Base-by-base conservation (phyloP, 1,140 invertebrate species). In the Brachionus paranguensis region DNA sequence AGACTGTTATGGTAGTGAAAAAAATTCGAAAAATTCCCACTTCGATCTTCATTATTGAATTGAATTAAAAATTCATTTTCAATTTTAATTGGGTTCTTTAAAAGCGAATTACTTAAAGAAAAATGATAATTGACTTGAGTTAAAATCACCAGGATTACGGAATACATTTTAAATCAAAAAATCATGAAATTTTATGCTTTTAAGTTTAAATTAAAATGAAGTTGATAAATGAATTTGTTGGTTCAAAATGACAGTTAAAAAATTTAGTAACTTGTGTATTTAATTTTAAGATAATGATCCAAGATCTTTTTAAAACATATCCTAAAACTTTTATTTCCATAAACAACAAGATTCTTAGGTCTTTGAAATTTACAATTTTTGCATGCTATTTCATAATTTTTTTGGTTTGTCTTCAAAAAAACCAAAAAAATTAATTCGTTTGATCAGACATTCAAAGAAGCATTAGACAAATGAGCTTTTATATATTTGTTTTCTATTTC, bases 1-100 rank as follows among this genome's bases (percentile, higher is more conserved):
- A 76, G 27, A 14, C 27, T 76, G 14, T 76, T 29, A 10, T 76
- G 11, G 2, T 50, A 76, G 12, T 45, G 4, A n/a, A 50, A 29
- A 50, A 76, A 76, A 76, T 76, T 76, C 33, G 72, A 76, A 50
- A 27, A 76, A 76, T 76, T 76, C 6, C 20, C 72, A 29, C 72
- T 76, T 20, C 17, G 33, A 41, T 72, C 24, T 43, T 2, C 12
- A n/a, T 72, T 20, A 17, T 72, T 41, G 17, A 72, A 72, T 72
- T 72, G 3, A 12, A 72, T 72, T 41, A 41, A 72, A 43, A 72
- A 72, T 17, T 41, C 14, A 20, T 72, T 43, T 5, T 72, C 37
- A 17, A 72, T 72, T 41, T 10, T 11, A 20, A 72, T 72, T 14
- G 29, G 17, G 43, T n/a, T 3, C 11, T 33, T 60, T 60, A 60